Evolutionary conservation across 1,140 invertebrate species (phyloP).

Genomic region (Pygmarrhopalites habei): DNA sequence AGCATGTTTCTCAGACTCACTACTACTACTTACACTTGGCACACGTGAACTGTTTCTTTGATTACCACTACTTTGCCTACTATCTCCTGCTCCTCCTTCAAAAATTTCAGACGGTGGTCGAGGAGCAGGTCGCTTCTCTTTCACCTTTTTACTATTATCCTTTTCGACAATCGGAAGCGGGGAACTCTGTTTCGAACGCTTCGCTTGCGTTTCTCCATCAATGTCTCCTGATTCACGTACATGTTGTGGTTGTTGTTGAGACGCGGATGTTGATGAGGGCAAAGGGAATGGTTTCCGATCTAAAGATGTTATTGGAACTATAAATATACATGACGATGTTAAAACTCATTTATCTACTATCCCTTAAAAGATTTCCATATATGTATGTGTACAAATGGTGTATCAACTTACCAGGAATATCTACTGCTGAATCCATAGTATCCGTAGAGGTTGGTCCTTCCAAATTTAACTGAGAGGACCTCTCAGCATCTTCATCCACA

Average conservation of each 20-base stretch:
- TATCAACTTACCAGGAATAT: conserved; percentile 32
- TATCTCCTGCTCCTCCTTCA: background rate
- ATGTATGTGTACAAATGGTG: too few relatives aligned
- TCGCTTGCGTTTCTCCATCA: conserved; percentile 19
- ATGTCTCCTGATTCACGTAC: too few relatives aligned
- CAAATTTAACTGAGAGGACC: conserved; percentile 32
- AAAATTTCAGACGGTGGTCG: conserved; percentile 48
- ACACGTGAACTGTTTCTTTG: conserved; percentile 8
- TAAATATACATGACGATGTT: too few relatives aligned
- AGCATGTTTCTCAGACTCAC: background rate
- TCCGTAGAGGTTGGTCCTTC: conserved; percentile 15
- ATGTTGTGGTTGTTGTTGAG: background rate
- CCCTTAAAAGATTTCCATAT: too few relatives aligned
- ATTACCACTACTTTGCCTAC: too few relatives aligned
- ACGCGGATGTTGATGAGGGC: conserved; percentile 21
- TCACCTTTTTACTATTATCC: conserved; percentile 22
- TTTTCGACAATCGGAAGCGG: conserved; percentile 16
- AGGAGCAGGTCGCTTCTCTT: conserved; percentile 63
- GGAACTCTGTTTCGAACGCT: conserved; percentile 32
- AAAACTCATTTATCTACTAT: too few relatives aligned
- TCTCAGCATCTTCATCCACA: conserved; percentile 72
- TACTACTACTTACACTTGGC: background rate
- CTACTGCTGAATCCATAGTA: conserved; percentile 16
- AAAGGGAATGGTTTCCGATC: conserved; percentile 24
- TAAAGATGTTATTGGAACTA: conserved; percentile 23